Conservation (phyloP, 2,797 vertebrate genomes). For the Furcifer pardalis region DNA sequence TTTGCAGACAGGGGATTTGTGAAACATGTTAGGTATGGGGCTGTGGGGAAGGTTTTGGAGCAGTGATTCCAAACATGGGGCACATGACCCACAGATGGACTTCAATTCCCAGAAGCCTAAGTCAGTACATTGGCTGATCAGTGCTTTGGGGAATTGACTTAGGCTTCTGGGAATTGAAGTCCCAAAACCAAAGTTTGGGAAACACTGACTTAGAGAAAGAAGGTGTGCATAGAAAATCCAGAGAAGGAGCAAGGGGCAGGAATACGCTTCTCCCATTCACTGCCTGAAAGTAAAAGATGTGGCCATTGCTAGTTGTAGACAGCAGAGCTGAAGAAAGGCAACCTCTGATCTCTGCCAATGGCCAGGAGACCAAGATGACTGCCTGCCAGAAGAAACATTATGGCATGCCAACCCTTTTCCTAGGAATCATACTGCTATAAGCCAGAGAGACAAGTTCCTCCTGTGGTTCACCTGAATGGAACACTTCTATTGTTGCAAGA, state of each 20-base stretch:
- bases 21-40: slow-evolving; percentile 34
- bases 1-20: slow-evolving; percentile 17
- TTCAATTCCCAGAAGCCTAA: too few species aligned
- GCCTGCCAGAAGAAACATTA: not conserved
- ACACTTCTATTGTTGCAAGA: slow-evolving; percentile 50
- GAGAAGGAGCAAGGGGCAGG: not conserved
- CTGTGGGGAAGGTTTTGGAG: too few species aligned
- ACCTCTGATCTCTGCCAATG: not conserved
- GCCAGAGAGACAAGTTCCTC: not conserved
- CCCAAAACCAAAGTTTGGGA: too few species aligned
- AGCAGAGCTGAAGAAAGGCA: not conserved
- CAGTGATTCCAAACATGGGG: too few species aligned
- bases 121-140: too few species aligned
- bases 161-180: too few species aligned
- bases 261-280: not conserved
- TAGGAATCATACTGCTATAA: not conserved
- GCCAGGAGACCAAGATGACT: not conserved
- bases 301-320: not conserved
- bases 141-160: too few species aligned
- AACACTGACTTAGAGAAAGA: too few species aligned
- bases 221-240: not conserved
- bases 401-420: not conserved
- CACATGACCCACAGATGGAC: too few species aligned
- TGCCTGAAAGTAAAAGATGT: not conserved
- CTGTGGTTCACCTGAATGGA: slow-evolving; percentile 56